A percentile compares a stretch with the other conserved stretches of the same genome.
phyloP scores from a whole-genome alignment of 2,888 invertebrate species.

The Melieria crassipennis region DNA sequence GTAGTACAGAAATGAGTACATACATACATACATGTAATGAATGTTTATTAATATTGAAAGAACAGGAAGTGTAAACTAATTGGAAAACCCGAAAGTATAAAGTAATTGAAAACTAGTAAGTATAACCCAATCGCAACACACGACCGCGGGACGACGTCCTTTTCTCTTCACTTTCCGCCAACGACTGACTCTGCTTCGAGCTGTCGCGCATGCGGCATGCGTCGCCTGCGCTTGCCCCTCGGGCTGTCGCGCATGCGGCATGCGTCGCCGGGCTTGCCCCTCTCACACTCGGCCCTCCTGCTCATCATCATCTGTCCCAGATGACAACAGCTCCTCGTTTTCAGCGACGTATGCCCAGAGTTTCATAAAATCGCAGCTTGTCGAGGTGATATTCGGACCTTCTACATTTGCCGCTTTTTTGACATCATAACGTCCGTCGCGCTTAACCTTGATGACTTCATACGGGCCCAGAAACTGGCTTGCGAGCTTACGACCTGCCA shows the following conservation, averaged over 20 bases:
- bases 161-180: too few species aligned
- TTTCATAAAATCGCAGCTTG: conserved; percentile 39
- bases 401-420: conserved; percentile 36
- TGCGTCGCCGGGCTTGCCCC: not conserved
- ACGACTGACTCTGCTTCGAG: too few species aligned
- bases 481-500: conserved; percentile 39
- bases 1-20: too few species aligned
- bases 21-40: too few species aligned
- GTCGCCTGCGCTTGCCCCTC: not conserved
- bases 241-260: not conserved
- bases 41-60: too few species aligned
- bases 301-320: conserved; percentile 33
- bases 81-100: too few species aligned
- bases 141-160: too few species aligned
- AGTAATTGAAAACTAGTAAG: too few species aligned
- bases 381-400: conserved; percentile 34
- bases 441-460: conserved; percentile 38
- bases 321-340: conserved; percentile 32
- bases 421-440: conserved; percentile 34
- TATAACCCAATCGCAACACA: too few species aligned
- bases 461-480: conserved; percentile 41
- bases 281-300: conserved; percentile 39
- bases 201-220: not conserved
- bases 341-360: conserved; percentile 31
- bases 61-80: too few species aligned